Conservation (phyloP, 2,888 invertebrate genomes). For the Heliconius charithonia region DNA sequence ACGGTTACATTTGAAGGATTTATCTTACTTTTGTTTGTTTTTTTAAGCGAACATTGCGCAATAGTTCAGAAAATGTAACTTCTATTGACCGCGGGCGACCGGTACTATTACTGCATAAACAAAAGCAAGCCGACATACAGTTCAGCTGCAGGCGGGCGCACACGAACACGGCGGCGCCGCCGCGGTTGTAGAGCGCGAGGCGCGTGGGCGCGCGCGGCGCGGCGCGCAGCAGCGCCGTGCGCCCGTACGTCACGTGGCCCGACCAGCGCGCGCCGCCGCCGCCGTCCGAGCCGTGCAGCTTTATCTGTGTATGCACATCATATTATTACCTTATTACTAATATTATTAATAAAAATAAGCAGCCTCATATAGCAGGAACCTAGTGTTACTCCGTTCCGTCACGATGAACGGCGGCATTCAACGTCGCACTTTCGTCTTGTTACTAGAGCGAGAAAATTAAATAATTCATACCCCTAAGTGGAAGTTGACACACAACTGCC, state of each 20-base stretch:
- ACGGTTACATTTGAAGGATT: no score
- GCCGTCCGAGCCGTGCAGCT: conserved; percentile 63
- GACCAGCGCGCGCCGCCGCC: conserved; percentile 66
- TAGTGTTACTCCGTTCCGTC: not conserved
- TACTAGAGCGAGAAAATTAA: not conserved
- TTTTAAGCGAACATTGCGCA: not conserved
- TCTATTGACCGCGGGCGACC: no score
- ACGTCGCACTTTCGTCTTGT: not conserved
- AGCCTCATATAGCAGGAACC: not conserved
- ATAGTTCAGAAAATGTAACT: no score
- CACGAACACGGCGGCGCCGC: conserved; percentile 64
- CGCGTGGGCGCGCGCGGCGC: conserved; percentile 57
- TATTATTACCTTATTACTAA: not conserved
- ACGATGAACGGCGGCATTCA: no score
- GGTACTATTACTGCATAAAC: no score
- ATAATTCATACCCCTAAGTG: not conserved
- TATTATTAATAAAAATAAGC: not conserved
- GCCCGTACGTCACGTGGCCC: conserved; percentile 73
- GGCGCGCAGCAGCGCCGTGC: conserved; percentile 73
- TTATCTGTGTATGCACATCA: conserved; percentile 54
- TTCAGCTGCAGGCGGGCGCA: conserved; percentile 67
- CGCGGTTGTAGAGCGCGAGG: conserved; percentile 65
- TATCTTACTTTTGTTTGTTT: no score
- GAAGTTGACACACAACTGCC: not conserved
- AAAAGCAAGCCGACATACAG: conserved; percentile 50